Base-by-base conservation (phyloP, 2,797 vertebrate species). In the Sebastes jordani region DNA sequence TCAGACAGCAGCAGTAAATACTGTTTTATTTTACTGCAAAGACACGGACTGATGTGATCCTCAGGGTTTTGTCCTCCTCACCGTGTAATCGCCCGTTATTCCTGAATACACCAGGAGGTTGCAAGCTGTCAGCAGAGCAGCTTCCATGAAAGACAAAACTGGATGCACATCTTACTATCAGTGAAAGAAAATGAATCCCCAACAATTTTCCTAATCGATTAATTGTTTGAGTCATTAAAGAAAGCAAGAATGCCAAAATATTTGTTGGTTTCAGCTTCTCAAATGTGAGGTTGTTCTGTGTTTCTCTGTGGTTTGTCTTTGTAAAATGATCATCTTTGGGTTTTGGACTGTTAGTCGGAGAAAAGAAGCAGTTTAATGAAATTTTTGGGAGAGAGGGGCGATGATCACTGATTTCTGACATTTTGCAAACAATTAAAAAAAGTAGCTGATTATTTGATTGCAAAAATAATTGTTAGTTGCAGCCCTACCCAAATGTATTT, bases 101-200 rank as follows among this genome's bases (percentile, higher is more conserved):
- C 52, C 27, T 54, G 27, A 76, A 60, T 52, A 36, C 58, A 65
- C 2, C 1, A 73, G 84, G 85, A 71, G 73, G 78, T 66, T 3
- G 2, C 30, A 13, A 9, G 67, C 38, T 65, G 59, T 54, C 70
- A 32, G 34, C 59, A 14, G 29, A 69, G 30, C 68, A 36, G 72
- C 74, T 69, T 80, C 70, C 49, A 62, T 42, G 49, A 49, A 23
- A 73, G 36, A 64, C 49, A 49, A 7, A 18, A 73, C 67, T 69
- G 68, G 61, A 77, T 7, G 20, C 9, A 25, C 8, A 2, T 82
- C 67, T 79, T 30, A 36, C 55, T 54, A 22, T 80, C 76, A 11
- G 58, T 34, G 3, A 60, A 59, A 54, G 34, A 23, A 22, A 68
- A 46, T 11, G 0, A 67, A 30, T 0, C 9, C 10, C 11, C 4